phyloP scores from a whole-genome alignment of 2,113 vertebrate species.

The Piaya cayana region DNA sequence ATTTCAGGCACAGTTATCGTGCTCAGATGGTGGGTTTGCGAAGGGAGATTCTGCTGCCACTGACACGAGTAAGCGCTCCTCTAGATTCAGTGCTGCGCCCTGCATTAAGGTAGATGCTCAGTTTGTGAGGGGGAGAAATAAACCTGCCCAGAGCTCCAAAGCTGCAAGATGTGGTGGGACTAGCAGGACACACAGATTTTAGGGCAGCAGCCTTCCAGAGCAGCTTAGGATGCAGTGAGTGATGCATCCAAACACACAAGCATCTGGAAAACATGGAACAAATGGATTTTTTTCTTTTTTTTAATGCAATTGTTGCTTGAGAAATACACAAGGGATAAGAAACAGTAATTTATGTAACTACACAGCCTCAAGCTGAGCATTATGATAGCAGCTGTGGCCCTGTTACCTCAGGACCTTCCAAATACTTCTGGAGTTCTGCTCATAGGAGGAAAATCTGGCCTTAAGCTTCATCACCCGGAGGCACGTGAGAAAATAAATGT shows the following conservation, averaged over 20 bases:
- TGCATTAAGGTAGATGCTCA: not conserved
- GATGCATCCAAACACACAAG: not conserved
- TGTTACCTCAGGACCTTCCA: constrained; percentile 27
- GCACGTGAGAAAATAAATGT: not conserved
- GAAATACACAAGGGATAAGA: not conserved
- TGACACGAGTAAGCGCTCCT: not conserved
- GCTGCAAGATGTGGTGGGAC: not conserved
- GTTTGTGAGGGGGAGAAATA: not conserved
- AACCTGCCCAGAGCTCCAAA: rapidly evolving
- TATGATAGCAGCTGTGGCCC: constrained; percentile 31
- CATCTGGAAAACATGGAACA: not conserved
- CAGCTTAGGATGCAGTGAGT: not conserved
- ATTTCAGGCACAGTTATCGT: not conserved
- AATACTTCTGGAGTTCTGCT: constrained; percentile 1
- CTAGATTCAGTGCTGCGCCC: not conserved
- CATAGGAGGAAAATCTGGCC: constrained; percentile 13
- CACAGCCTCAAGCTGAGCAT: constrained; percentile 11
- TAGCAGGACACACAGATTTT: not conserved
- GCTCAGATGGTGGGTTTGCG: not conserved
- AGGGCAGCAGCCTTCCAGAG: not conserved
- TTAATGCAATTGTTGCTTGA: not conserved
- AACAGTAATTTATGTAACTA: not conserved
- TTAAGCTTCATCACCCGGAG: constrained; percentile 23
- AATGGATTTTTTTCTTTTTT: not conserved
- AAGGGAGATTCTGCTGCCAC: not conserved